Base-by-base conservation (phyloP, 2,797 vertebrate genomes). In the Schizopygopsis pylzovi region DNA sequence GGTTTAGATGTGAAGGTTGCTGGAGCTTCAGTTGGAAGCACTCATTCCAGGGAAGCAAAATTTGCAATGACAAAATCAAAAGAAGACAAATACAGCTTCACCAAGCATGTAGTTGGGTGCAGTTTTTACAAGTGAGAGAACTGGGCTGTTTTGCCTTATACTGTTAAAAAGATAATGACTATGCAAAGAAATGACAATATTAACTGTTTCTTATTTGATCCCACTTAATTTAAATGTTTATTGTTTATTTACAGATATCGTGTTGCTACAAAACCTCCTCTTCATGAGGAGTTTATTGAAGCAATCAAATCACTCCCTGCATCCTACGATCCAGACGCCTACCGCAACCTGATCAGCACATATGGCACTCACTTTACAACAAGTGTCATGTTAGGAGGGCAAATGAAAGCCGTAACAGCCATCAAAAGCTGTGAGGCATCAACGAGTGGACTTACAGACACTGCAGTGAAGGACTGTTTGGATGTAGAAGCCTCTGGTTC, bases 331-430 rank as follows among this genome's bases (percentile, higher is more conserved):
- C 0, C 1, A 10, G 76, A 61, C 0, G 33, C 87, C 47, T 95
- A 93, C 68, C 9, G 0, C 13, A 68, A 83, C 6, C 71, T 96
- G 1, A 93, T 96, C 67, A 28, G 80, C 65, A 91, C 5, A 22
- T 95, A 90, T 0, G 95, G 95, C 22, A 96, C 95, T 43, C 95
- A 95, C 85, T 95, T 90, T n/a, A 91, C 90, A 43, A 81, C 4
- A 1, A 79, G 83, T 2, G 86, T 92, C 49, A 18, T 79, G 4
- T 79, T 94, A 39, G 95, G 94, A 0, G 95, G 95, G 6, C 87
- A 76, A 2, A 4, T 89, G 45, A 87, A 76, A 0, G 90, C 90
- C 7, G 83, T 95, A 63, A 95, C 93, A 0, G 92, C 95, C 0
- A 82, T 95, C 47, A 90, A 85, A 39, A 91, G 89, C 41, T 95